Conservation (phyloP, 2,888 invertebrate genomes). For the Rapana venosa region DNA sequence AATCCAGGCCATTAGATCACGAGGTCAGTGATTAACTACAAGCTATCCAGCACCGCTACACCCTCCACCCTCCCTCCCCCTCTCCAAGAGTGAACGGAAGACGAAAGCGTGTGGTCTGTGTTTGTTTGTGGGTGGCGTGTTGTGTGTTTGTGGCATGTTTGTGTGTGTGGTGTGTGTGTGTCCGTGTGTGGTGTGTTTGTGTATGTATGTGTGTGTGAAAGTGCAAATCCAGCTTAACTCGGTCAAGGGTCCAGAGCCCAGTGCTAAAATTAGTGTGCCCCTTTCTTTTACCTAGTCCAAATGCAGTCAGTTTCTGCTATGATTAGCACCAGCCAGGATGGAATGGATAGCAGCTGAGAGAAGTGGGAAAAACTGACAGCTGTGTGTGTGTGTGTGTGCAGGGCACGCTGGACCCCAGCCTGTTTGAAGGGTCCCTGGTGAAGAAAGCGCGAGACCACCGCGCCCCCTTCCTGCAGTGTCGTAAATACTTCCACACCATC, state of each 20-base stretch:
- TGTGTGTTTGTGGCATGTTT: neutral
- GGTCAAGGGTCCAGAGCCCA: no score
- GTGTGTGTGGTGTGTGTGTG: constrained; percentile 23
- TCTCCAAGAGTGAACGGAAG: no score
- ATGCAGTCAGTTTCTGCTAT: no score
- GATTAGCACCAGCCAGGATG: no score
- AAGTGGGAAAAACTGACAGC: no score
- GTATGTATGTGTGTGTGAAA: neutral
- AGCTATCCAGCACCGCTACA: no score
- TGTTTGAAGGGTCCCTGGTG: constrained; percentile 73
- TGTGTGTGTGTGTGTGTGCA: constrained; percentile 45
- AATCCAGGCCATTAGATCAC: no score
- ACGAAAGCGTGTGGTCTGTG: neutral
- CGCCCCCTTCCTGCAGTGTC: constrained; percentile 77
- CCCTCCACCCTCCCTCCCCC: no score
- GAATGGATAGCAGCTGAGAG: no score
- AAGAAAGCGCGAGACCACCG: constrained; percentile 72
- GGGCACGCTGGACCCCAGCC: constrained; percentile 71
- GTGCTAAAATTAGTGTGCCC: no score
- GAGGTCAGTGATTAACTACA: no score
- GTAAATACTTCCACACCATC: constrained; percentile 76
- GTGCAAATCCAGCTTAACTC: neutral
- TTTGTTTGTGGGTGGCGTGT: neutral
- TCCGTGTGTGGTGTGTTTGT: constrained; percentile 1
- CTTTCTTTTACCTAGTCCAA: no score